Conservation (phyloP, 2,797 vertebrate genomes). For the Zonotrichia albicollis region DNA sequence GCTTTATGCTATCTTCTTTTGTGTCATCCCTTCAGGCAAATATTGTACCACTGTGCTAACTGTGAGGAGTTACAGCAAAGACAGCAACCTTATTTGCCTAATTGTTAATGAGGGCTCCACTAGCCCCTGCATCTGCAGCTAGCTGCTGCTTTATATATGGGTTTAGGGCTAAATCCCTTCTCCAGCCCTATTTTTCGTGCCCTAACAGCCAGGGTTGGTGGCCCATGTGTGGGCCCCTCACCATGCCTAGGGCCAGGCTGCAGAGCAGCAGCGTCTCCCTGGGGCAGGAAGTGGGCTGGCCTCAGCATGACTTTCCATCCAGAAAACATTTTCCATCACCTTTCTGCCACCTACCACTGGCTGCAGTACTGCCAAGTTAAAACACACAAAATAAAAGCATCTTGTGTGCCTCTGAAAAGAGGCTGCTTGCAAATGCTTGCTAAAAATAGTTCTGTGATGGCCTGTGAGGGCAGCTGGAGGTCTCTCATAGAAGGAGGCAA, state of each 20-base stretch:
- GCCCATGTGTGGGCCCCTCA: neutral
- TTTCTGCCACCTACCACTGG: neutral
- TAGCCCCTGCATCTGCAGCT: neutral
- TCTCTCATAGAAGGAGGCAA: neutral
- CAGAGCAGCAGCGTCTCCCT: neutral
- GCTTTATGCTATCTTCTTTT: neutral
- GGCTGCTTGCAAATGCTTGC: neutral
- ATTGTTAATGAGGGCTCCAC: neutral
- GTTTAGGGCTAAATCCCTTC: neutral
- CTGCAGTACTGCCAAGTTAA: neutral
- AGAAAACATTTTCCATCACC: conserved; percentile 53
- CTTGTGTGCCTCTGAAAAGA: neutral
- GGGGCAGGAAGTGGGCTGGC: conserved; percentile 39
- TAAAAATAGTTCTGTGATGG: neutral
- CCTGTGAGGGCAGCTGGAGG: conserved; percentile 8
- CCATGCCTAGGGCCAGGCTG: neutral
- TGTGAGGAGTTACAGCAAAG: neutral
- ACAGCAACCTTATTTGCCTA: neutral
- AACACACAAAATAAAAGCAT: neutral
- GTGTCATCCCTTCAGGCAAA: neutral
- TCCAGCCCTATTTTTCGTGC: accelerated
- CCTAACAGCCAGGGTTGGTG: neutral
- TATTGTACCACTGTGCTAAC: neutral
- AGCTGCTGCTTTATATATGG: neutral
- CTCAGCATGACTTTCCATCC: neutral